phyloP scores from a whole-genome alignment of 2,888 invertebrate species.

The Drosophila mayaguana region DNA sequence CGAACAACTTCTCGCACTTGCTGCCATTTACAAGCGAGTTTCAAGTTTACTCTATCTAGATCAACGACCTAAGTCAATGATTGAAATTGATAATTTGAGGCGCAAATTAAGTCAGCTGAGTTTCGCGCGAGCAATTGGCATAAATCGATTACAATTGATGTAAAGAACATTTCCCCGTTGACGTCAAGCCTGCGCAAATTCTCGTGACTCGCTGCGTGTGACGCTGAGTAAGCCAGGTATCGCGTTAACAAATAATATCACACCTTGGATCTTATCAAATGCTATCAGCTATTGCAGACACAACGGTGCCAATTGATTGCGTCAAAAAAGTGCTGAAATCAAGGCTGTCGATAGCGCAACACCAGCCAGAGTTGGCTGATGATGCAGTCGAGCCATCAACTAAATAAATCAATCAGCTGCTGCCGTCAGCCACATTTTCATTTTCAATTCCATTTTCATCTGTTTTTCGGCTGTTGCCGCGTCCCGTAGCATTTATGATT shows the following conservation, averaged over 20 bases:
- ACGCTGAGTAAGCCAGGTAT: constrained; percentile 47
- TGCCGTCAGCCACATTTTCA: constrained; percentile 3
- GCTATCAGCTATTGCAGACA: constrained; percentile 41
- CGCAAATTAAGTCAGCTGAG: not conserved
- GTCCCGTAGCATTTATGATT: constrained; percentile 50
- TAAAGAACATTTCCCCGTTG: constrained; percentile 27
- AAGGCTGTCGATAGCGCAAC: constrained; percentile 28
- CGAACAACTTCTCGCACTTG: not conserved
- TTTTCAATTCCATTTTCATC: not conserved
- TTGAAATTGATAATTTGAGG: constrained; percentile 56
- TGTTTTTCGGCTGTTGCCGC: constrained; percentile 10
- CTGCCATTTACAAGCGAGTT: not conserved
- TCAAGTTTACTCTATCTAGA: constrained; percentile 1
- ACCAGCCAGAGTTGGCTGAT: constrained; percentile 17
- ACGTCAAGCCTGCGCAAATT: constrained; percentile 51
- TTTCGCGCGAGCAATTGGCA: constrained; percentile 12
- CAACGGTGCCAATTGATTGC: constrained; percentile 21
- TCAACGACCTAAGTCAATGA: constrained; percentile 50
- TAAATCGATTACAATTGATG: constrained; percentile 49
- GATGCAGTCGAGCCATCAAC: constrained; percentile 13
- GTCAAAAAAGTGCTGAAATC: constrained; percentile 8
- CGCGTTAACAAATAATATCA: constrained; percentile 23
- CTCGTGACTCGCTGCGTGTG: constrained; percentile 18
- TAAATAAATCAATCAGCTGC: constrained; percentile 72
- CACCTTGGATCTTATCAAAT: constrained; percentile 32